Evolutionary conservation across 2,113 vertebrate species (phyloP), one percentile per base, ranked within the genome.

Genomic region (Notiomystis cincta): DNA sequence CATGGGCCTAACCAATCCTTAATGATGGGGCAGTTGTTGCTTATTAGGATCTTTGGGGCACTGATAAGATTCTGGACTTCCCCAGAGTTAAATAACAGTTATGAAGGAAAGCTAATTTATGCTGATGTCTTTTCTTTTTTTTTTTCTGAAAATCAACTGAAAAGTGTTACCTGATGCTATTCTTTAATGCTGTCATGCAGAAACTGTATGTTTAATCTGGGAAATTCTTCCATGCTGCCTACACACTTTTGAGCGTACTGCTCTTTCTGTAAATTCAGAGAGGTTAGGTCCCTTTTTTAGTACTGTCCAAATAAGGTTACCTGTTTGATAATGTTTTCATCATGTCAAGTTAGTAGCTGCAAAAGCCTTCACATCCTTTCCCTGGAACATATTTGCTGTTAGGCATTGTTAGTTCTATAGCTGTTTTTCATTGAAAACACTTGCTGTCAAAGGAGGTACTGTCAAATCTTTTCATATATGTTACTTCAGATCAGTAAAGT

Each of bases 41-140:
- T 4, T 91, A 2, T 70, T 51, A 14, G 6, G 28, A 27, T 5
- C 21, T 20, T 1, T 51, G 25, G 28, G 24, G 2, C 1, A 4
- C 3, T 69, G 3, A 14, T 23, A 61, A 50, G 23, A 13, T n/a
- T 77, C 62, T 80, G 17, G 33, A 11, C 22, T 88, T 90, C 11
- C 21, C 6, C 13, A 35, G 22, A 15, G 11, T 61, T 40, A 48
- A 71, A 14, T 19, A 11, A 10, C 58, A 5, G 4, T 44, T 82
- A 44, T 30, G 8, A 67, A 78, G 9, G 25, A 31, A 83, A 85
- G 5, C 11, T 20, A 42, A 72, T 62, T 72, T 8, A 33, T 42
- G 11, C 13, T 66, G 42, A 31, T 44, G 10, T 2, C 3, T 44
- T 4, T 30, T 48, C 4, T 66, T 91, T 40, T 67, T 45, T 18